Conservation (phyloP, 2,113 vertebrate genomes). For the Osmerus mordax region DNA sequence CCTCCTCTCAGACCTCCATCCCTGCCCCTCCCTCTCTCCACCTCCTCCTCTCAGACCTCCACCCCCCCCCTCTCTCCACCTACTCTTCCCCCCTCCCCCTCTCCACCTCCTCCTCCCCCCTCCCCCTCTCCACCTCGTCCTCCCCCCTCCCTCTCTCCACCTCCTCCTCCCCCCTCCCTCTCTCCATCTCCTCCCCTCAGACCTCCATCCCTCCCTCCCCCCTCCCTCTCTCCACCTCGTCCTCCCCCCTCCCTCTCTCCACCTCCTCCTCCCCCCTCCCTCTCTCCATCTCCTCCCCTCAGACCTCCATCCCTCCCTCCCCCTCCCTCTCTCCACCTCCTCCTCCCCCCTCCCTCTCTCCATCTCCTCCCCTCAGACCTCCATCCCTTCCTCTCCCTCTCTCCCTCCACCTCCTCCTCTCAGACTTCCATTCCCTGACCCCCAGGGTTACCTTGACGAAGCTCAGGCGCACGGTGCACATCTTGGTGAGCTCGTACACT, state of each 20-base stretch:
- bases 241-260: no score
- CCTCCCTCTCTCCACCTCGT: neutral
- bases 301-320: neutral
- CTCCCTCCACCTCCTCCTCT: neutral
- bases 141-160: neutral
- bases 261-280: neutral
- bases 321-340: neutral
- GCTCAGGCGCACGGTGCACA: slow-evolving; percentile 56
- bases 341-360: neutral
- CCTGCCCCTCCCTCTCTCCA: no score
- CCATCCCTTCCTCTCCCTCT: neutral
- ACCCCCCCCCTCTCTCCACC: no score
- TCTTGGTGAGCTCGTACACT: slow-evolving; percentile 83
- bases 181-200: neutral
- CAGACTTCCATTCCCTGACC: neutral
- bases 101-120: no score
- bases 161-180: neutral
- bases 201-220: no score
- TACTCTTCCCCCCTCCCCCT: no score
- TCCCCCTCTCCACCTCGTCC: neutral
- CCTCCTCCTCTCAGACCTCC: no score
- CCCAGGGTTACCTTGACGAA: neutral
- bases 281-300: neutral
- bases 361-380: no score
- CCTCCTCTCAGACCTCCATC: no score